Evolutionary conservation across 2,888 invertebrate species (phyloP).

Genomic region (Drosophila helvetica): DNA sequence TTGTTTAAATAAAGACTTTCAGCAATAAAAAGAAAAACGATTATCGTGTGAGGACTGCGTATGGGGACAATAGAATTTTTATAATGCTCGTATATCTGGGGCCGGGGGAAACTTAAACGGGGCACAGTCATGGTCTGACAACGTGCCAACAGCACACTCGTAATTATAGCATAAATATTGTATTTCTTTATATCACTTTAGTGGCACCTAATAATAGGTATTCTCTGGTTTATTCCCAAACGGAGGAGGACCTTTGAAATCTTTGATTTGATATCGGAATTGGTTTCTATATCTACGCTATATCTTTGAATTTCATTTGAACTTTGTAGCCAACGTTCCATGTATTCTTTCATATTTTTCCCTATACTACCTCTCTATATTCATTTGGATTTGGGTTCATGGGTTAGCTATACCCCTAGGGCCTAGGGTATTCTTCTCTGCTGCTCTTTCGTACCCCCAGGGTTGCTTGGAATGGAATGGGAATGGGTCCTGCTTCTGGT

Average conservation of each 20-base stretch:
- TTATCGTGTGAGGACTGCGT: conserved; percentile 41
- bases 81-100: conserved; percentile 26
- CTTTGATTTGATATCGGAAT: background rate
- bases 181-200: background rate
- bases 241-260: background rate
- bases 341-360: too few relatives aligned
- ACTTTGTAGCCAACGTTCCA: background rate
- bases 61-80: conserved; percentile 51
- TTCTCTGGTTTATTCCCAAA: background rate
- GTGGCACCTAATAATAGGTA: background rate
- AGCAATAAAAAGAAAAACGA: conserved; percentile 37
- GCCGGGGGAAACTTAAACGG: conserved; percentile 19
- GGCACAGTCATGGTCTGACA: conserved; percentile 31
- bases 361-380: too few relatives aligned
- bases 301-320: background rate
- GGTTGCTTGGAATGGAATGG: too few relatives aligned
- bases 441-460: too few relatives aligned
- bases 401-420: too few relatives aligned
- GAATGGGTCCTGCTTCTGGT: too few relatives aligned
- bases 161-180: conserved; percentile 26
- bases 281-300: background rate
- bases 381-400: background rate
- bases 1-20: conserved; percentile 64
- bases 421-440: too few relatives aligned
- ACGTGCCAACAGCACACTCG: conserved; percentile 23